Percentiles rank a stretch among this genome's conserved stretches.
phyloP scores from a whole-genome alignment of 2,888 invertebrate genomes.

The Ornithoptera priamus region DNA sequence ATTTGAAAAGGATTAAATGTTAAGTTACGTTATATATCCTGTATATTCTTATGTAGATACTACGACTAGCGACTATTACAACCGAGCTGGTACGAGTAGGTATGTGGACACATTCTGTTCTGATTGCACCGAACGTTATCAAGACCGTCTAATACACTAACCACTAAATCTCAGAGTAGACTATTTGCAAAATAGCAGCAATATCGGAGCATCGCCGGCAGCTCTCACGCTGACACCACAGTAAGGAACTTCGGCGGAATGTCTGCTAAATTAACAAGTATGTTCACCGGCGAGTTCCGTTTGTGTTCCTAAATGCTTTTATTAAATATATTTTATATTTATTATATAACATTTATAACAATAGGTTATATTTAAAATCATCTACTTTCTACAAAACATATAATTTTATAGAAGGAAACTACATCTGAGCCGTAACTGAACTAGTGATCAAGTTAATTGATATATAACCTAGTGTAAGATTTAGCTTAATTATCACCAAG shows the following conservation, averaged over 20 bases:
- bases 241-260: conserved; percentile 25
- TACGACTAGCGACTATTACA: not conserved
- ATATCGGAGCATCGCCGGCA: conserved; percentile 28
- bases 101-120: conserved; percentile 20
- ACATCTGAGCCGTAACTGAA: too few species aligned
- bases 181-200: conserved; percentile 31
- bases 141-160: conserved; percentile 29
- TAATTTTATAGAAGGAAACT: too few species aligned
- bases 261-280: conserved; percentile 29
- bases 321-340: conserved; percentile 6
- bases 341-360: not conserved
- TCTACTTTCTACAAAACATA: too few species aligned
- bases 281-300: conserved; percentile 26
- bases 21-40: too few species aligned
- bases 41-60: too few species aligned
- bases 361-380: not conserved
- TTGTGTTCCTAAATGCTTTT: conserved; percentile 19
- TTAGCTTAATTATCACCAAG: too few species aligned
- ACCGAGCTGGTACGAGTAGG: not conserved
- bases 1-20: too few species aligned
- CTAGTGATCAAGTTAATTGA: too few species aligned
- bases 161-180: conserved; percentile 30
- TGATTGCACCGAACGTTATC: conserved; percentile 27
- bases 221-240: conserved; percentile 29
- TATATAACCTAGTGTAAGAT: too few species aligned